Percentiles rank a stretch among this genome's conserved stretches.
These are phyloP conservation scores for Eupsilia transversa DNA, from an alignment of 2,888 invertebrate species.

Conservation along the genomic window DNA sequence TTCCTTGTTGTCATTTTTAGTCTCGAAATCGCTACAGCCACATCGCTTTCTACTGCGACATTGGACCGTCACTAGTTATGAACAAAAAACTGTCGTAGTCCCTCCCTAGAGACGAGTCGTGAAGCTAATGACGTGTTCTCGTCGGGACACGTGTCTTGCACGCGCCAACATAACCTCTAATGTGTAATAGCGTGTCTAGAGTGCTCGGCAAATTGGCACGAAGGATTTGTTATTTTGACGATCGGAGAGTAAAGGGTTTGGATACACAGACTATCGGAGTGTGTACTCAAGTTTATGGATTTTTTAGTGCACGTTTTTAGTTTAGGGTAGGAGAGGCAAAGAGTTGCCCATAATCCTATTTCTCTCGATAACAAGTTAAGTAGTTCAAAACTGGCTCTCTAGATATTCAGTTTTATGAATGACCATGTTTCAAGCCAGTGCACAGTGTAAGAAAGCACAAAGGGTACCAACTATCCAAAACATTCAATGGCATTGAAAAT, in stretches of 20 bases:
- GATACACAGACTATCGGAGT: background rate
- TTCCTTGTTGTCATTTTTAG: background rate
- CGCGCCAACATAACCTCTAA: slow-evolving; percentile 83
- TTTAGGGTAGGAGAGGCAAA: background rate
- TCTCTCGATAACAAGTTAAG: no score
- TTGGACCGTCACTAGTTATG: slow-evolving; percentile 49
- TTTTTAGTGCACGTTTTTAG: background rate
- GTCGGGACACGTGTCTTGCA: slow-evolving; percentile 83
- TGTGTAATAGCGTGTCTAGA: slow-evolving; percentile 67
- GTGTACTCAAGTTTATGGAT: background rate
- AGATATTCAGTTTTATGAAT: no score
- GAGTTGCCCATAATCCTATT: no score
- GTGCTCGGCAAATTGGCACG: slow-evolving; percentile 66
- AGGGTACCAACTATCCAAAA: no score
- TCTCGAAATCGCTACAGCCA: background rate
- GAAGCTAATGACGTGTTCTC: slow-evolving; percentile 87
- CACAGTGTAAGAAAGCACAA: no score
- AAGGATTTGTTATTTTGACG: slow-evolving; percentile 53
- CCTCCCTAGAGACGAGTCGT: slow-evolving; percentile 80
- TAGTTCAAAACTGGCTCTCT: no score
- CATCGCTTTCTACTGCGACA: background rate
- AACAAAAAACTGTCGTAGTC: slow-evolving; percentile 73
- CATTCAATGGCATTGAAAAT: no score
- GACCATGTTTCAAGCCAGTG: no score
- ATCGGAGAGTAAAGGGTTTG: slow-evolving; percentile 54